Conservation (phyloP, 2,113 vertebrate genomes). For the Sarotherodon lohbergeri region DNA sequence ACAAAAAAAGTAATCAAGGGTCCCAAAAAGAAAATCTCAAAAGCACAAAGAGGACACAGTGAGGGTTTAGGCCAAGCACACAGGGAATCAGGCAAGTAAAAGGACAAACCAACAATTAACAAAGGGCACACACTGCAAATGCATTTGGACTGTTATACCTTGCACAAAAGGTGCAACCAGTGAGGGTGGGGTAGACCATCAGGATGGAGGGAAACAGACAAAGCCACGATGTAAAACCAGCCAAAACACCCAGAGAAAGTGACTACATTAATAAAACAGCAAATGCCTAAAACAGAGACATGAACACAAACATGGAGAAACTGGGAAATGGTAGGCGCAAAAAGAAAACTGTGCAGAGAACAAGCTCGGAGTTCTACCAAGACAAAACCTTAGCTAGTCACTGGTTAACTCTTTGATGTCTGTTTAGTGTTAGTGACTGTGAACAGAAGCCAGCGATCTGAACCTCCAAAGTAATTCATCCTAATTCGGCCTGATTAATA, state of each 20-base stretch:
- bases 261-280: not conserved
- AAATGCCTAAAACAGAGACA: not conserved
- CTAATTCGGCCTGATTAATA: not conserved
- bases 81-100: not conserved
- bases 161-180: not conserved
- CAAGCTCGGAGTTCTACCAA: not conserved
- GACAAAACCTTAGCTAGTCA: not conserved
- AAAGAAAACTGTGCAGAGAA: not conserved
- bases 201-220: not conserved
- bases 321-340: not conserved
- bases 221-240: not conserved
- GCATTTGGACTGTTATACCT: not conserved
- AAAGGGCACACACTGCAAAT: not conserved
- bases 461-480: not conserved
- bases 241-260: not conserved
- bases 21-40: fast-evolving
- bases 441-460: not conserved
- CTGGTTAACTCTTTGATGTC: not conserved
- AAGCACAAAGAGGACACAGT: not conserved
- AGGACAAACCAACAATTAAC: not conserved
- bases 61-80: not conserved
- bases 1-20: not conserved
- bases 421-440: fast-evolving
- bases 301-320: not conserved
- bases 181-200: not conserved